phyloP scores from a whole-genome alignment of 2,797 vertebrate species.

The Cheirogaleus major region DNA sequence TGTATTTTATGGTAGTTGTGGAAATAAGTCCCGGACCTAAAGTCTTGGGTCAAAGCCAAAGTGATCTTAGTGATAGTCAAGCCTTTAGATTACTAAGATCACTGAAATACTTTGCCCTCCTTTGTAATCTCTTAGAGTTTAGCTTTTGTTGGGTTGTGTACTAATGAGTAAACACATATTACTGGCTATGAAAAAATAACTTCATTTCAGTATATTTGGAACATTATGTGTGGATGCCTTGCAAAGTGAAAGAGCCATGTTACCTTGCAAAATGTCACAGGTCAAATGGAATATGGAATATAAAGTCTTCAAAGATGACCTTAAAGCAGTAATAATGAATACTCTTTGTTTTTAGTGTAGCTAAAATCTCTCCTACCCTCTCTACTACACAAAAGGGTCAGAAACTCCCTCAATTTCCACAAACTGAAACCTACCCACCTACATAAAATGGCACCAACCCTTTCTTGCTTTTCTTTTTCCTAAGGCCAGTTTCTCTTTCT shows the following conservation, averaged over 20 bases:
- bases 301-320: neutral
- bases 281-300: neutral
- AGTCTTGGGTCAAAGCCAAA: neutral
- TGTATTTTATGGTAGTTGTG: neutral
- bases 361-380: neutral
- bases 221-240: neutral
- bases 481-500: neutral
- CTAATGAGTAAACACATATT: neutral
- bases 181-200: neutral
- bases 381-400: neutral
- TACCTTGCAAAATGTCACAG: neutral
- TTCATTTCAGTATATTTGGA: neutral
- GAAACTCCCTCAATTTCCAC: neutral
- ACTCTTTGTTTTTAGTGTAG: neutral
- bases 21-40: conserved; percentile 1
- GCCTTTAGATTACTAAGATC: neutral
- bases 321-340: neutral
- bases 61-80: neutral
- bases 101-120: neutral
- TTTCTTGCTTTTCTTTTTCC: neutral
- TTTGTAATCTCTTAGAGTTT: neutral
- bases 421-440: neutral
- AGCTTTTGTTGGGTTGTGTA: neutral
- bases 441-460: neutral
- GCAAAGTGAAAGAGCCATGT: neutral